phyloP scores from a whole-genome alignment of 2,113 vertebrate species.

The Amphiprion ocellaris region DNA sequence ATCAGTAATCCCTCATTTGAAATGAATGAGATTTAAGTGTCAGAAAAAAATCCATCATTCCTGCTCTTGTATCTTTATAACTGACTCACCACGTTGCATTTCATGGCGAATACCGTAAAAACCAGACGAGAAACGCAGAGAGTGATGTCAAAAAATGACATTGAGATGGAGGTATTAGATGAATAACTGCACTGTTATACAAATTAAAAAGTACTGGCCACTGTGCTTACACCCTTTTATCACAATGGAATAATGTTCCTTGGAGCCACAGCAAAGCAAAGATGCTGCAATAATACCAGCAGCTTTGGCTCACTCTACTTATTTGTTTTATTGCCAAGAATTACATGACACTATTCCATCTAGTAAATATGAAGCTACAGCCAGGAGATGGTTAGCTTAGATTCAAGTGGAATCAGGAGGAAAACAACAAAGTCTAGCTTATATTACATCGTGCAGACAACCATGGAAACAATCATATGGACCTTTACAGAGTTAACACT shows the following conservation, averaged over 20 bases:
- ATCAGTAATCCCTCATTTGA: conserved; percentile 54
- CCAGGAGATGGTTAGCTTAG: not conserved
- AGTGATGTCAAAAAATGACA: conserved; percentile 14
- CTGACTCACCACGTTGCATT: conserved; percentile 23
- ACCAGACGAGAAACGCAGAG: conserved; percentile 9
- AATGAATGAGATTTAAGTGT: conserved; percentile 49
- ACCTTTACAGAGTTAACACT: too few relatives aligned
- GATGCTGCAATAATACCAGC: too few relatives aligned
- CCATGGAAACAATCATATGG: too few relatives aligned
- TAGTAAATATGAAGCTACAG: not conserved
- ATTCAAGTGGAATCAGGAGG: not conserved
- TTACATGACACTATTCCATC: not conserved
- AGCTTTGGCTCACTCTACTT: not conserved
- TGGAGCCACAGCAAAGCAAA: too few relatives aligned
- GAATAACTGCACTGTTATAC: not conserved
- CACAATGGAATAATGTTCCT: not conserved
- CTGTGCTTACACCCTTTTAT: not conserved
- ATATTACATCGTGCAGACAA: too few relatives aligned
- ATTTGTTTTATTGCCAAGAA: not conserved
- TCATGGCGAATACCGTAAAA: conserved; percentile 24
- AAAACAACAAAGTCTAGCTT: too few relatives aligned
- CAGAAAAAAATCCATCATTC: conserved; percentile 19
- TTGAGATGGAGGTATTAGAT: conserved; percentile 14
- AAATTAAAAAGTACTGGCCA: not conserved
- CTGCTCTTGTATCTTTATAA: conserved; percentile 35